Conservation (phyloP, 1,140 invertebrate species). For the Amyelois transitella region DNA sequence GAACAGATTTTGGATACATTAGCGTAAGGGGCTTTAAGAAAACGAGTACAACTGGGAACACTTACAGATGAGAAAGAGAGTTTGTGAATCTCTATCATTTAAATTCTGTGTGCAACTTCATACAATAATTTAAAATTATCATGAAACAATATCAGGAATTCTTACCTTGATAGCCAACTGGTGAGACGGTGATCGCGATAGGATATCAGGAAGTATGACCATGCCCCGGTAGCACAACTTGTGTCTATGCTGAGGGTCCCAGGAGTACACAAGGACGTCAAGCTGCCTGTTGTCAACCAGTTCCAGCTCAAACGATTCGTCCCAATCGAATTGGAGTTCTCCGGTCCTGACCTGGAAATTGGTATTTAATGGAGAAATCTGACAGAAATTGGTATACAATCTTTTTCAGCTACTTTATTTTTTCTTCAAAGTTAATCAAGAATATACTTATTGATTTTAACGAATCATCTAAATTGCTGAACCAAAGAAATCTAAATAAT, state of each 20-base stretch:
- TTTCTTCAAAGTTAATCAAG: too few relatives aligned
- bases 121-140: not conserved
- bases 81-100: too few relatives aligned
- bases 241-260: slow-evolving; percentile 97
- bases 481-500: too few relatives aligned
- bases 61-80: too few relatives aligned
- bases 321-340: slow-evolving; percentile 98
- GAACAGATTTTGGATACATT: too few relatives aligned
- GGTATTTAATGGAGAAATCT: not conserved
- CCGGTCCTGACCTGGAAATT: slow-evolving; percentile 86
- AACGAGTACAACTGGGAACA: too few relatives aligned
- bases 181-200: slow-evolving; percentile 87
- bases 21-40: too few relatives aligned
- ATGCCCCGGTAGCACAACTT: slow-evolving; percentile 95
- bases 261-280: slow-evolving; percentile 97
- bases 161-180: slow-evolving; percentile 87
- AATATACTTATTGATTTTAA: too few relatives aligned
- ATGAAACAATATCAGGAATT: not conserved
- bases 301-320: slow-evolving; percentile 98
- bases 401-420: too few relatives aligned
- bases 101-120: not conserved
- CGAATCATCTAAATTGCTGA: too few relatives aligned
- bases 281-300: slow-evolving; percentile 94
- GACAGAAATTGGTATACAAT: not conserved
- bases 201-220: slow-evolving; percentile 87